Evolutionary conservation across 2,113 vertebrate species (phyloP).

Genomic region (Apteryx mantelli): DNA sequence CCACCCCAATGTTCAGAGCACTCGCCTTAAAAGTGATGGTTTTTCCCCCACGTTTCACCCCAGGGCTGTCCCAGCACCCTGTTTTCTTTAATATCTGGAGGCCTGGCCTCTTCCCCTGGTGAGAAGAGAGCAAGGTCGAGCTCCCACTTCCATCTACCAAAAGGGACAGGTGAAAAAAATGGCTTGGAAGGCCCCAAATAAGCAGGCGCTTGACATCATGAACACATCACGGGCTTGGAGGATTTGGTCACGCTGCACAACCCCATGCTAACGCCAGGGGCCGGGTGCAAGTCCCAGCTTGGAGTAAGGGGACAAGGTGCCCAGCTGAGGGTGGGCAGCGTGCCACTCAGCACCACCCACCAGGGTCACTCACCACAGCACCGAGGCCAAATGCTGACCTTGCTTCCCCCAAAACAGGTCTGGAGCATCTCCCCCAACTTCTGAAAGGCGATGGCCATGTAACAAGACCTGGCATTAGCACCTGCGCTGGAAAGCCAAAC

Average conservation of each 20-base stretch:
- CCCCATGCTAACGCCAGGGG: not conserved
- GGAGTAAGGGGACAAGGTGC: not conserved
- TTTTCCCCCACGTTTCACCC: too few species aligned
- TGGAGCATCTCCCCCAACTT: not conserved
- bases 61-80: not conserved
- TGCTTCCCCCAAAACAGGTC: fast-evolving
- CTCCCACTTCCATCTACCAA: not conserved
- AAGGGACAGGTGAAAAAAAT: not conserved
- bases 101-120: not conserved
- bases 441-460: fast-evolving
- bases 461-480: not conserved
- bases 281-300: not conserved
- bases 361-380: fast-evolving
- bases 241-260: fast-evolving
- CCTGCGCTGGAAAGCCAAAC: not conserved
- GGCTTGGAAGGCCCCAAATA: not conserved
- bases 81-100: not conserved
- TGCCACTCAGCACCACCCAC: not conserved
- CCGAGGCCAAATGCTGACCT: not conserved
- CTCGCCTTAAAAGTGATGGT: not conserved
- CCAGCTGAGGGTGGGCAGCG: not conserved
- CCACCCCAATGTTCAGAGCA: too few species aligned
- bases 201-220: fast-evolving
- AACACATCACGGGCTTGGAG: fast-evolving
- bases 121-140: too few species aligned